A percentile compares a stretch with the other conserved stretches of the same genome.
Evolutionary conservation across 1,140 invertebrate genomes (phyloP).

Genomic region (Neotoxoptera formosana): DNA sequence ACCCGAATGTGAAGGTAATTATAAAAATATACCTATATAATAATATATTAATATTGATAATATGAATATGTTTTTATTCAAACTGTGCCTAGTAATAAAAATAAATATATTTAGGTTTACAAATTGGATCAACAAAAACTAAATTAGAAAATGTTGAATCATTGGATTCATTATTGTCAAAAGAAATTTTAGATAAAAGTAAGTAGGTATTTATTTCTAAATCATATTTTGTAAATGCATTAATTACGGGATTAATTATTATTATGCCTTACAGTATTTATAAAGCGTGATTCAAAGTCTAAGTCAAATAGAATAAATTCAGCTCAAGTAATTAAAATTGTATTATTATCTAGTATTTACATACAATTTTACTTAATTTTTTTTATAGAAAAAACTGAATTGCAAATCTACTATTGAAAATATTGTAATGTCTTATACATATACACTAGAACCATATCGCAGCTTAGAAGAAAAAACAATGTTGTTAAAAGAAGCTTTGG

Average conservation of each 20-base stretch:
- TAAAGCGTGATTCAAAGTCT: background rate
- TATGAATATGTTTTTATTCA: background rate
- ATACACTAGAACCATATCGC: constrained; percentile 67
- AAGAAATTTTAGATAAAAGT: constrained; percentile 53
- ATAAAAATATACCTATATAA: background rate
- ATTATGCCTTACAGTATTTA: constrained; percentile 14
- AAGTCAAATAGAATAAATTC: background rate
- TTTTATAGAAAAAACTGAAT: constrained; percentile 25
- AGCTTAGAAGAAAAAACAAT: constrained; percentile 67
- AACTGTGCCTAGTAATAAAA: background rate
- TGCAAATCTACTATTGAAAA: constrained; percentile 64
- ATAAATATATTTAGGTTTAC: constrained; percentile 35
- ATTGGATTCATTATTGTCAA: constrained; percentile 28
- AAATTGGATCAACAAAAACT: constrained; percentile 63
- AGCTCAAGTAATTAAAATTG: constrained; percentile 28
- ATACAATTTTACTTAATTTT: background rate
- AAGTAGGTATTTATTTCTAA: background rate
- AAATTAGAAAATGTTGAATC: constrained; percentile 63
- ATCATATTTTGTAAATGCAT: background rate
- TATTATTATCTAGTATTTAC: background rate
- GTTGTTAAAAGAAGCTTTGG: constrained; percentile 66
- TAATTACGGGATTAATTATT: too few species aligned
- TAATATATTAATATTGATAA: too few species aligned
- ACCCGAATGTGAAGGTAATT: constrained; percentile 22
- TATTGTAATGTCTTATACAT: constrained; percentile 65